Evolutionary conservation across 2,797 vertebrate species (phyloP).

Genomic region (Nyctibius grandis): DNA sequence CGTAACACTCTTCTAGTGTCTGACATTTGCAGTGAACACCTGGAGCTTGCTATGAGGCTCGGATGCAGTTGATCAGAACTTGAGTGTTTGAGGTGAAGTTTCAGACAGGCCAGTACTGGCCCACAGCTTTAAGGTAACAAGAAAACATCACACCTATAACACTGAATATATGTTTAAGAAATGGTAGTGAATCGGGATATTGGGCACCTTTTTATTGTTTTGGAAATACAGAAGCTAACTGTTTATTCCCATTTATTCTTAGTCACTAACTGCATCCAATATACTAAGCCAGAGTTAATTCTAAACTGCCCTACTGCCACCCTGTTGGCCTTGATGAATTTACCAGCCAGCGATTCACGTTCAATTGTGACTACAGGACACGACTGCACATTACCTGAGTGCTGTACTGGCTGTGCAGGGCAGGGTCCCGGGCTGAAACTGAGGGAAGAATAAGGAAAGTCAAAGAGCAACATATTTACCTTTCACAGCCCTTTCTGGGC

Average conservation of each 20-base stretch:
- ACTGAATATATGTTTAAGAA: not conserved
- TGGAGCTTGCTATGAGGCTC: not conserved
- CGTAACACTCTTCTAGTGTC: not conserved
- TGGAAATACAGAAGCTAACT: not conserved
- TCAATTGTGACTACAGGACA: not conserved
- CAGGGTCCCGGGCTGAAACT: constrained; percentile 82
- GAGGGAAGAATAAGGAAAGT: constrained; percentile 27
- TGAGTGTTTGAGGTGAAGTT: not conserved
- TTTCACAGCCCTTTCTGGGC: not conserved
- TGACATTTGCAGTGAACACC: not conserved
- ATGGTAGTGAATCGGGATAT: not conserved
- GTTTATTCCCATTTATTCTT: not conserved
- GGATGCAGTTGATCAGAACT: not conserved
- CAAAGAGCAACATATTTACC: not conserved
- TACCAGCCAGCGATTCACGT: not conserved
- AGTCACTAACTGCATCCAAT: not conserved
- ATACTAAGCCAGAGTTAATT: not conserved
- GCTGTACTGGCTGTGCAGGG: constrained; percentile 77
- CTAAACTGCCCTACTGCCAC: not conserved
- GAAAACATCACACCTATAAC: not conserved
- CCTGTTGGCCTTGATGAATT: not conserved
- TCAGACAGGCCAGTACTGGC: not conserved
- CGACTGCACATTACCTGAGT: constrained; percentile 80
- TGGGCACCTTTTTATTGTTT: not conserved
- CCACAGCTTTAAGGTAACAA: not conserved